Evolutionary conservation across 2,113 vertebrate genomes (phyloP).

Genomic region (Copsychus sechellarum): DNA sequence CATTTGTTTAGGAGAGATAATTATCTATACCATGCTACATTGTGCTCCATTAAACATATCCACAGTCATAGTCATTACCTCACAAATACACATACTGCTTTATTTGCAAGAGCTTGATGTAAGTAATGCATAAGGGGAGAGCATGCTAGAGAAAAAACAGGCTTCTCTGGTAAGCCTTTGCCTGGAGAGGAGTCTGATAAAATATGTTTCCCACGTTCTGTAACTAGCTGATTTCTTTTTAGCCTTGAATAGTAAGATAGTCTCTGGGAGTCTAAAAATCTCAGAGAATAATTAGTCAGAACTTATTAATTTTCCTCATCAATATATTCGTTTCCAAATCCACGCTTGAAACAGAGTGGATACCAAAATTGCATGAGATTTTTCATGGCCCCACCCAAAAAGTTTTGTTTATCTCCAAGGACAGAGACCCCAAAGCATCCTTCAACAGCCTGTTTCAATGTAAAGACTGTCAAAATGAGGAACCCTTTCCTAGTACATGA

Average conservation of each 20-base stretch:
- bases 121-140: background rate
- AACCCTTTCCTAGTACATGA: background rate
- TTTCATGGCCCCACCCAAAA: background rate
- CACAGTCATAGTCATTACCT: background rate
- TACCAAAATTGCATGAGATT: background rate
- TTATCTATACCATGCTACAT: background rate
- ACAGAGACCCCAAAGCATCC: background rate
- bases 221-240: background rate
- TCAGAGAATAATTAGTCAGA: background rate
- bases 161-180: background rate
- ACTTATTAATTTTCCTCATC: background rate
- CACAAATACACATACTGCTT: background rate
- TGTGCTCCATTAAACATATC: background rate
- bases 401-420: background rate
- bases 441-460: background rate
- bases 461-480: background rate
- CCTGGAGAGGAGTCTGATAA: background rate
- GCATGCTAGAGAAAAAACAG: background rate
- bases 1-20: background rate
- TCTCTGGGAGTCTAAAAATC: background rate
- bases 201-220: background rate
- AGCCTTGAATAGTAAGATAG: background rate
- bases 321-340: background rate
- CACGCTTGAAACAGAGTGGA: background rate
- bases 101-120: background rate